These are phyloP conservation scores for Agrilus biguttatus DNA, from an alignment of 2,888 invertebrate species.

Conservation along the genomic window DNA sequence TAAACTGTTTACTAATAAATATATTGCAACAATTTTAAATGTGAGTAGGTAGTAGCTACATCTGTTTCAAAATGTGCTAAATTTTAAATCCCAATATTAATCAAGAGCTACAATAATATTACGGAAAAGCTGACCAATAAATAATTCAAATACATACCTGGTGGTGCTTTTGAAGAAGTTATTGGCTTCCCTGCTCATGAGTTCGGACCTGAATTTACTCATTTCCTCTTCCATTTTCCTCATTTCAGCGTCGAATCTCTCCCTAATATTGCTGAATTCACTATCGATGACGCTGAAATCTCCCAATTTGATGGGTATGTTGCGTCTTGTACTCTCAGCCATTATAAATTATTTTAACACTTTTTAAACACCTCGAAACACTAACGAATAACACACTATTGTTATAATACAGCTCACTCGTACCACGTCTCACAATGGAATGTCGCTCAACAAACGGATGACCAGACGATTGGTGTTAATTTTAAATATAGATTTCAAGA, in stretches of 20 bases:
- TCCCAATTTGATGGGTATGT: conserved; percentile 86
- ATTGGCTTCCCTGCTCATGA: conserved; percentile 84
- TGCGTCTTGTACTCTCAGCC: conserved; percentile 75
- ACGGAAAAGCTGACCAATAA: too few relatives aligned
- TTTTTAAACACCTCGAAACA: too few relatives aligned
- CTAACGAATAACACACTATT: too few relatives aligned
- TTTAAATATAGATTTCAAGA: too few relatives aligned
- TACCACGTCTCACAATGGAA: too few relatives aligned
- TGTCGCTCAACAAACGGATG: too few relatives aligned
- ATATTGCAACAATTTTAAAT: too few relatives aligned
- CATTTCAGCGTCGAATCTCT: conserved; percentile 94
- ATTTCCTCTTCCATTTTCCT: conserved; percentile 97
- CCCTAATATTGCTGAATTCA: conserved; percentile 91
- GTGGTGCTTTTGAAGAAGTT: conserved; percentile 82
- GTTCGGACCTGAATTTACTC: conserved; percentile 84
- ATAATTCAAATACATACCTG: conserved; percentile 35
- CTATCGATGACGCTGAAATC: conserved; percentile 93
- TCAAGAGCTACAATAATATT: neutral
- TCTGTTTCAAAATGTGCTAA: neutral
- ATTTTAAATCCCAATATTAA: neutral
- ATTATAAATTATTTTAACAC: conserved; percentile 33
- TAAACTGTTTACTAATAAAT: too few relatives aligned
- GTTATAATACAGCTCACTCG: too few relatives aligned
- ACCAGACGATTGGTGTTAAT: too few relatives aligned
- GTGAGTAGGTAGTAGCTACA: too few relatives aligned